Conservation (phyloP, 2,797 vertebrate species). For the Hyperoplus immaculatus region DNA sequence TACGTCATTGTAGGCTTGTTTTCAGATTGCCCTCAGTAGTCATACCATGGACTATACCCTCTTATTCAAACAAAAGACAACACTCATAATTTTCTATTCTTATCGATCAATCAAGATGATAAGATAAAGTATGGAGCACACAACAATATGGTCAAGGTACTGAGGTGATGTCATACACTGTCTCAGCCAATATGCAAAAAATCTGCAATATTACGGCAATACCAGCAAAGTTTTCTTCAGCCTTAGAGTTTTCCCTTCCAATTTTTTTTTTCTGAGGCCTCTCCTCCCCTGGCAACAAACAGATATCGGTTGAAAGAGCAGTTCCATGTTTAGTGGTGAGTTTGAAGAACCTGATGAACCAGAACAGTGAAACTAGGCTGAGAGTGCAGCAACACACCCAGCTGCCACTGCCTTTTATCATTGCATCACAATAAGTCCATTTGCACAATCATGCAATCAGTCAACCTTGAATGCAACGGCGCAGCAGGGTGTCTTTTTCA, state of each 20-base stretch:
- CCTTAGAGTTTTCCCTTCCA: not conserved
- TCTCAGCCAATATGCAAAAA: not conserved
- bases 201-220: conserved; percentile 3
- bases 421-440: conserved; percentile 51
- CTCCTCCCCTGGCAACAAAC: not conserved
- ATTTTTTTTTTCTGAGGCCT: not conserved
- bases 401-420: conserved; percentile 31
- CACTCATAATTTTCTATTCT: not conserved
- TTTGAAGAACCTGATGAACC: conserved; percentile 45
- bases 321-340: conserved; percentile 24
- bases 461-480: not conserved
- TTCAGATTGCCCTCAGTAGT: not conserved
- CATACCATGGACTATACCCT: not conserved
- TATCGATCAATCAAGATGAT: conserved; percentile 30
- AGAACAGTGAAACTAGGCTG: conserved; percentile 14
- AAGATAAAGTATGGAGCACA: not conserved
- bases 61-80: conserved; percentile 7
- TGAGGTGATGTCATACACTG: not conserved
- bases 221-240: conserved; percentile 1
- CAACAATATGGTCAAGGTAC: conserved; percentile 19
- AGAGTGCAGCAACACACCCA: conserved; percentile 45
- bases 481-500: conserved; percentile 25
- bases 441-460: conserved; percentile 53
- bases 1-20: not conserved
- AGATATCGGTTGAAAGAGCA: conserved; percentile 8